Base-by-base conservation (phyloP, 2,797 vertebrate species). In the Anguilla megastoma region DNA sequence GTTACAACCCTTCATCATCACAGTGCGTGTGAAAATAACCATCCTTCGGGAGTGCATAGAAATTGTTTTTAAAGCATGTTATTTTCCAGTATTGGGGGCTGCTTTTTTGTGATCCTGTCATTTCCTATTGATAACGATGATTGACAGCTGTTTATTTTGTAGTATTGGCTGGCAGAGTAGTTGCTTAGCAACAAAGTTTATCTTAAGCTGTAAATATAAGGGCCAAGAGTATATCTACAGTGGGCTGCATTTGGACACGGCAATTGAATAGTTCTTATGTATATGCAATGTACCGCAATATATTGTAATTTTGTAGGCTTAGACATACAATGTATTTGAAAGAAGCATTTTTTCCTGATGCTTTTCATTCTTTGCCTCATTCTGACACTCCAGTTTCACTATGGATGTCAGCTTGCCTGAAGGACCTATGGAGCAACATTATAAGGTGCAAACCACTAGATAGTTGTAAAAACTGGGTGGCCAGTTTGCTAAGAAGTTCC, bases 161-260 rank as follows among this genome's bases (percentile, higher is more conserved):
- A n/a, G 45, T 1, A 50, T n/a, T 7, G 7, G 45, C 79, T 82
- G 79, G 21, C 24, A 48, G 41, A 24, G 21, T 82, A n/a, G 79
- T 82, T 82, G 45, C 74, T 36, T 41, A 79, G 79, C 79, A 48
- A 48, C 79, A 80, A 7, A 48, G 6, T 82, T 82, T 48, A 82
- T 48, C 45, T 48, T 41, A 41, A 2, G 69, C 36, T 79, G 74
- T 79, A 45, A 69, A 79, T 79, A 24, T 50, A 50, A 5, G 16
- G 36, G 14, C 10, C 74, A 18, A 45, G 48, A 50, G 8, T 74
- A 86, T n/a, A 79, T 45, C 74, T 79, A 45, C 14, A 6, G 36
- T 45, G 36, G 5, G 36, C 18, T 41, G 74, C 74, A 36, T 41
- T 45, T 79, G n/a, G 16, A 21, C 36, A 36, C 16, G 18, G 1